Evolutionary conservation across 2,113 vertebrate species (phyloP), one percentile per base, ranked within the genome.

Genomic region (Rhombomys opimus): DNA sequence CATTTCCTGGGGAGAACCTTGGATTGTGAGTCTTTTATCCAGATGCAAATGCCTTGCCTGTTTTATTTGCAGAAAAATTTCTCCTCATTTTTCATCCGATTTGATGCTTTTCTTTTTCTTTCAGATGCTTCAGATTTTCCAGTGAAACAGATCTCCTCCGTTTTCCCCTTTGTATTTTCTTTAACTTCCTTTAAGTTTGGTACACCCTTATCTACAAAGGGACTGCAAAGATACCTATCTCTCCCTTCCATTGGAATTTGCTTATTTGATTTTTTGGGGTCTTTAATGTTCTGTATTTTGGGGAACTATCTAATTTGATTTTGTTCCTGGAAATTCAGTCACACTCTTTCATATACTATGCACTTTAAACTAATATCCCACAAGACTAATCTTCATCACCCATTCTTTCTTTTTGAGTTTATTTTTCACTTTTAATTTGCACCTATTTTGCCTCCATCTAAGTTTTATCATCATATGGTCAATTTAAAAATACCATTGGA

Each of bases 61-160:
- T 77, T 75, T 82, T 68, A 82, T 32, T 68, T 91, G 87, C 61
- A 72, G 72, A 41, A 63, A 76, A n/a, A 23, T 91, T 90, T 93
- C 72, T 90, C 80, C 81, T 75, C 0, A 27, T 68, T 54, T 52
- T 95, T 61, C 5, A 8, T 77, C 12, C 82, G 12, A 63, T 70
- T 84, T 91, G 63, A 35, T 9, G 70, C 68, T 32, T 87, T 90
- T 54, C 61, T 54, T 77, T 70, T 46, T 27, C 70, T 88, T 65
- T 32, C 0, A 22, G 80, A 76, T 13, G 46, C 17, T 86, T 94
- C 77, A 68, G 23, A 46, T 84, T 84, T 91, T 90, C 73, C 59
- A 77, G 52, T 87, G 63, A 54, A 3, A 82, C 10, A 52, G 41
- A 57, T 54, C 30, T 54, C 82, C 35, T 59, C 73, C 27, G 25